A percentile compares a stretch with the other conserved stretches of the same genome.
These are phyloP conservation scores for Sebastes reedi DNA, from an alignment of 2,797 vertebrate species.

Conservation along the genomic window DNA sequence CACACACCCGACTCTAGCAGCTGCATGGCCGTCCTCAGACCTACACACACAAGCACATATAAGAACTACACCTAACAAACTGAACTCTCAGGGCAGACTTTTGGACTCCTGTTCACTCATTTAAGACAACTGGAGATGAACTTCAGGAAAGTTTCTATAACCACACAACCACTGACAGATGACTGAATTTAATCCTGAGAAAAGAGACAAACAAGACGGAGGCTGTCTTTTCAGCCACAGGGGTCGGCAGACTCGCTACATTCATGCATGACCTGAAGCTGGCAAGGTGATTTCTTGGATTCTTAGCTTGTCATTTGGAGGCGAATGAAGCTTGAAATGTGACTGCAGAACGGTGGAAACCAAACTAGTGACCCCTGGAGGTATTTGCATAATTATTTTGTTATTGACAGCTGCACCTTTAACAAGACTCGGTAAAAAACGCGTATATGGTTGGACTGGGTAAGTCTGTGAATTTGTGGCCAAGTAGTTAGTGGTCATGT, in stretches of 20 bases:
- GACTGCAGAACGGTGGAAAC: background rate
- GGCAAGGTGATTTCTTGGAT: constrained; percentile 17
- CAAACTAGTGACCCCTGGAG: background rate
- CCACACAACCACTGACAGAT: constrained; percentile 3
- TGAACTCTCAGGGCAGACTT: background rate
- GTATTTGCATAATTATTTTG: constrained; percentile 19
- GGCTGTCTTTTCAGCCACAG: background rate
- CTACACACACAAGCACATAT: background rate
- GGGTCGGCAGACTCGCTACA: background rate
- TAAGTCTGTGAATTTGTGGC: too few species aligned
- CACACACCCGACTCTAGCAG: background rate
- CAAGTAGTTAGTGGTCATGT: too few species aligned
- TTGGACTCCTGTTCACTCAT: constrained; percentile 24
- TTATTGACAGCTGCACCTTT: background rate
- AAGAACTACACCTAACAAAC: constrained; percentile 7
- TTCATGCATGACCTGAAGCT: constrained; percentile 10
- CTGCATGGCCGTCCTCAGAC: background rate
- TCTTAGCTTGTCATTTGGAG: constrained; percentile 13
- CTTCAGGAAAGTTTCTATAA: constrained; percentile 5
- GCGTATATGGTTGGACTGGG: too few species aligned
- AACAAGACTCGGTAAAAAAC: background rate
- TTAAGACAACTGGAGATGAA: constrained; percentile 15
- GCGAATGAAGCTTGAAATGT: constrained; percentile 27
- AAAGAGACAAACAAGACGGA: background rate
- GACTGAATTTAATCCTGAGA: constrained; percentile 12